Percentiles rank a stretch among this genome's conserved stretches.
These are phyloP conservation scores for Henricia sp. DNA, from an alignment of 53 echinoderm and acorn worm genomes.

Conservation along the genomic window DNA sequence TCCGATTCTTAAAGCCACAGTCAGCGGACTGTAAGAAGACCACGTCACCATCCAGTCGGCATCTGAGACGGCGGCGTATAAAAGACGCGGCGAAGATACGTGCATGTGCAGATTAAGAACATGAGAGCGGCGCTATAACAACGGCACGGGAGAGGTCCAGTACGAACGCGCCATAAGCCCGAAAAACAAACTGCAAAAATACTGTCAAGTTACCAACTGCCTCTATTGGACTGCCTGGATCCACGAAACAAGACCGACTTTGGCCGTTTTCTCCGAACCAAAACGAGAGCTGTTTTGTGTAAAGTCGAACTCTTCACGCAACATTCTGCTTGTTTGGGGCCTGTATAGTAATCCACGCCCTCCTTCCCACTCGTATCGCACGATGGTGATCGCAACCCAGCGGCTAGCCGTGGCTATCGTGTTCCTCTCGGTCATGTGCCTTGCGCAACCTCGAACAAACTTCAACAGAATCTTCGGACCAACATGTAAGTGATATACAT, in stretches of 20 bases:
- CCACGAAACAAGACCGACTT: background rate
- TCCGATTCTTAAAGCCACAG: no score
- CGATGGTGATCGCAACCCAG: slow-evolving; percentile 45
- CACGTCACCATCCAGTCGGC: no score
- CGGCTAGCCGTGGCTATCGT: slow-evolving; percentile 47
- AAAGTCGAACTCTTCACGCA: background rate
- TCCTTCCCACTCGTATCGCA: slow-evolving; percentile 12
- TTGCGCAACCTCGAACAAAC: slow-evolving; percentile 55
- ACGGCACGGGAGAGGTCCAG: background rate
- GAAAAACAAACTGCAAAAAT: background rate
- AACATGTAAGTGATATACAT: slow-evolving; percentile 54
- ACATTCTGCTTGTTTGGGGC: background rate
- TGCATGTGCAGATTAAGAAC: background rate
- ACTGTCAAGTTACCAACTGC: no score
- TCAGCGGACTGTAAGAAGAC: no score
- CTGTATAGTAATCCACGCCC: background rate
- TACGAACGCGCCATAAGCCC: background rate
- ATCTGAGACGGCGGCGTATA: background rate
- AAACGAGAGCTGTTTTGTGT: background rate
- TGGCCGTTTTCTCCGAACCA: background rate
- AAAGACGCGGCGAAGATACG: background rate
- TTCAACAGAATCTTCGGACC: slow-evolving; percentile 57
- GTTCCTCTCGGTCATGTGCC: slow-evolving; percentile 56
- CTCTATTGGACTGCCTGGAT: no score
- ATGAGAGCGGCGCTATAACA: background rate